Evolutionary conservation across 2,797 vertebrate genomes (phyloP).

Genomic region (Danio choprae): DNA sequence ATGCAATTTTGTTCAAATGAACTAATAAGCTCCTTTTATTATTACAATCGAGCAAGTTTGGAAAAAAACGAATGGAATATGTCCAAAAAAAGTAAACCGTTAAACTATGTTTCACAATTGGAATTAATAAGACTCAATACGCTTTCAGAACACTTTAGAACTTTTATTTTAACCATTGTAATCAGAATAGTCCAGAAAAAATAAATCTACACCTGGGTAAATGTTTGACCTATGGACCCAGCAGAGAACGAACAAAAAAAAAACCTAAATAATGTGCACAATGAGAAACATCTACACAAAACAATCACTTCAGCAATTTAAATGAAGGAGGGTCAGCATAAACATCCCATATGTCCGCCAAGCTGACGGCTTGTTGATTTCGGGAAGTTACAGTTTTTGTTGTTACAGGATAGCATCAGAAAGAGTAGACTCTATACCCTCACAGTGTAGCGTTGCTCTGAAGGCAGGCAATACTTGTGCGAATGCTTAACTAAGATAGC

Average conservation of each 20-base stretch:
- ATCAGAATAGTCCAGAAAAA: no score
- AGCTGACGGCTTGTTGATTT: neutral
- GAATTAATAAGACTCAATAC: no score
- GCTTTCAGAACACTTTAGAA: no score
- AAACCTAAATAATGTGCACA: neutral
- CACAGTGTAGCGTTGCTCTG: neutral
- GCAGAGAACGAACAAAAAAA: neutral
- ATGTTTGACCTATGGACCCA: neutral
- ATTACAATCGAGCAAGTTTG: no score
- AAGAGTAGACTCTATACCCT: constrained; percentile 8
- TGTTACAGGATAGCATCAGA: neutral
- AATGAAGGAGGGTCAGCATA: neutral
- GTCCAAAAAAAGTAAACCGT: no score
- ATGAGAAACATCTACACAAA: constrained; percentile 10
- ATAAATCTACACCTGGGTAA: no score
- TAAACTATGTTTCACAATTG: no score
- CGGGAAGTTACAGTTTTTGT: no score
- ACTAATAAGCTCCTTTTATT: no score
- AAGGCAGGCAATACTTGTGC: neutral
- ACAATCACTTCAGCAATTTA: constrained; percentile 23
- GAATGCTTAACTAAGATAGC: constrained; percentile 11
- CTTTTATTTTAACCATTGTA: no score
- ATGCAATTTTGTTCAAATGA: no score
- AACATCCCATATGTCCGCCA: neutral
- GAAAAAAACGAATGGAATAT: no score